Conservation (phyloP, 2,888 invertebrate species). For the Drosophila trichaetosa region DNA sequence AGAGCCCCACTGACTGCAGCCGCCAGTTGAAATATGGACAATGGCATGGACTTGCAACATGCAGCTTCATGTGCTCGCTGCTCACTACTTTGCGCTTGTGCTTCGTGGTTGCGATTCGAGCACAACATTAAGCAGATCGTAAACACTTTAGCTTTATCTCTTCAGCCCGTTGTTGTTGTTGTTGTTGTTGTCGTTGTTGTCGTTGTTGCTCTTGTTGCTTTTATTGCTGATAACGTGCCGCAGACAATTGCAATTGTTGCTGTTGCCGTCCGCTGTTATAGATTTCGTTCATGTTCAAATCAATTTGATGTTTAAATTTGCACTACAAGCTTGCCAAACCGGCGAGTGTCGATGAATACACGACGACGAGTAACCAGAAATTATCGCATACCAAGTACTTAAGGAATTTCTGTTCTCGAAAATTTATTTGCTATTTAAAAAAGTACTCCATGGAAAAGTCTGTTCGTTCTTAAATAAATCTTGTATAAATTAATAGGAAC, state of each 20-base stretch:
- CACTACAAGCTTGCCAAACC: conserved; percentile 38
- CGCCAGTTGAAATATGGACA: conserved; percentile 41
- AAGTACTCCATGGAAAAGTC: too few relatives aligned
- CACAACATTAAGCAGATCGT: conserved; percentile 75
- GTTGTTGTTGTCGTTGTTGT: conserved; percentile 22
- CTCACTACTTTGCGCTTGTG: background rate
- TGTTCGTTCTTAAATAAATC: background rate
- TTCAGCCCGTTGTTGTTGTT: conserved; percentile 24
- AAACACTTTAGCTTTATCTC: conserved; percentile 75
- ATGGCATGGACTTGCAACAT: conserved; percentile 35
- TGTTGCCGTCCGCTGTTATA: conserved; percentile 43
- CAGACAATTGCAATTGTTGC: conserved; percentile 67
- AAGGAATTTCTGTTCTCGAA: background rate
- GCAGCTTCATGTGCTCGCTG: conserved; percentile 9
- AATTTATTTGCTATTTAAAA: too few relatives aligned
- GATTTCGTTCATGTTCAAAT: conserved; percentile 63
- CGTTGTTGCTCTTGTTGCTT: conserved; percentile 21
- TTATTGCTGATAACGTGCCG: conserved; percentile 62
- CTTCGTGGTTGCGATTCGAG: conserved; percentile 25
- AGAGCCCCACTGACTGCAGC: conserved; percentile 53
- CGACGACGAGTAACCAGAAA: conserved; percentile 11
- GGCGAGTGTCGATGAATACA: conserved; percentile 3
- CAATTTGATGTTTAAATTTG: conserved; percentile 69
- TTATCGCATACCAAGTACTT: conserved; percentile 23
- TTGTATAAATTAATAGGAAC: background rate